Base-by-base conservation (phyloP, 2,888 invertebrate genomes). In the Tethea ocularis region DNA sequence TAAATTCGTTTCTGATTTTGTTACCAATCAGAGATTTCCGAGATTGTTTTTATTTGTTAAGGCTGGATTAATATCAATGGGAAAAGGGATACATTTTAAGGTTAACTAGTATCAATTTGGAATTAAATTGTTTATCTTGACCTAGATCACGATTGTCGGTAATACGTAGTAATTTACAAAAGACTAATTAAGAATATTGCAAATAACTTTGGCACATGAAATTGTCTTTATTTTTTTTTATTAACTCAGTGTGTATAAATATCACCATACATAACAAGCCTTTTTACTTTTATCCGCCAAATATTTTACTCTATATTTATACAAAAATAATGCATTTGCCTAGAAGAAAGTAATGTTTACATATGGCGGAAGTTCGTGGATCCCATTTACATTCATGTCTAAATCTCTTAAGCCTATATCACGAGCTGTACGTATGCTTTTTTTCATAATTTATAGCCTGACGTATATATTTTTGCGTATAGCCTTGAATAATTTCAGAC, bases 1-100 rank as follows among this genome's bases (percentile, higher is more conserved):
- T 78, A 74, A 82, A 78, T 77, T 74, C 72, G 73, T 72, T 67
- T 72, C 64, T 74, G 74, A 81, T 78, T 80, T 79, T 69, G 69
- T 74, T 61, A 64, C 66, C 64, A 67, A 71, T 67, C 60, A 52
- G 29, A 22, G 33, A 62, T 62, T 36, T 26, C 52, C 59, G 46
- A 46, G 56, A 55, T 59, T 51, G 62, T 63, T 58, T 64, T 66
- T 59, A 60, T 69, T 64, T 57, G 63, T 64, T 67, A 64, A 63
- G 20, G 11, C 13, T 17, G 22, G 33, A 20, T 46, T 20, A 46
- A 46, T 20, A 46, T 20, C 46, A 20, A 46, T 46, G 46, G 2
- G 4, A 46, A 46, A 46, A 20, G 46, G 15, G 36, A 36, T 15
- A 36, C n/a, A n/a, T 33, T 33, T 15, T n/a, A n/a, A n/a, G n/a